Evolutionary conservation across 2,888 invertebrate genomes (phyloP).

Genomic region (Buathra laborator): DNA sequence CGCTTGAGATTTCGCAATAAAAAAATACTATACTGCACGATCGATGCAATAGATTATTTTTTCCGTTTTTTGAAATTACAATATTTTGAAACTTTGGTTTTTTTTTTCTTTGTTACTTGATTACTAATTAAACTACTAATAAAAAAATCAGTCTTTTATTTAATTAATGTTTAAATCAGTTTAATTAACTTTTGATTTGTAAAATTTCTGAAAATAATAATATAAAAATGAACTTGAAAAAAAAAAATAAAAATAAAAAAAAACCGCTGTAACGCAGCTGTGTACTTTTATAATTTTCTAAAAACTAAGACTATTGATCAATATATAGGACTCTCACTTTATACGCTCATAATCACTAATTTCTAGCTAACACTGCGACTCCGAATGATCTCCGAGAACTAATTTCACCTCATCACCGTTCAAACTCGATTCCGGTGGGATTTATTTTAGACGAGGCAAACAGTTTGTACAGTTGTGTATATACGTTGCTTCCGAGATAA

Average conservation of each 20-base stretch:
- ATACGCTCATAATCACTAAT: not conserved
- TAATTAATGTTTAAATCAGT: no score
- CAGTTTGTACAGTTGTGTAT: slow-evolving; percentile 60
- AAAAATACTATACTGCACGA: not conserved
- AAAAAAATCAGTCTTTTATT: no score
- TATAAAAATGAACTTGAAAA: no score
- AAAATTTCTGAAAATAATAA: no score
- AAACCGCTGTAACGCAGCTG: no score
- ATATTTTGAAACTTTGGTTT: no score
- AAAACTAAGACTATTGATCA: not conserved
- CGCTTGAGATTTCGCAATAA: not conserved
- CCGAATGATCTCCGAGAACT: slow-evolving; percentile 1
- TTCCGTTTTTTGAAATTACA: not conserved
- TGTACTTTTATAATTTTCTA: not conserved
- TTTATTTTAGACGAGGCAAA: slow-evolving; percentile 59
- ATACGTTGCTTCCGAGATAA: slow-evolving; percentile 51
- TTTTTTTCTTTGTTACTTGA: no score
- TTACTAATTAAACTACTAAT: no score
- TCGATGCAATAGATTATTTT: not conserved
- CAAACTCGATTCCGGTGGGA: slow-evolving; percentile 29
- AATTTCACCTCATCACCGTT: slow-evolving; percentile 34
- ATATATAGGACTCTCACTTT: not conserved
- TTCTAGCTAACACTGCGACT: not conserved
- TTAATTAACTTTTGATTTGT: no score
- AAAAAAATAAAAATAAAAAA: no score